These are phyloP conservation scores for Tapirus indicus DNA, from an alignment of 2,797 vertebrate species.

Conservation along the genomic window DNA sequence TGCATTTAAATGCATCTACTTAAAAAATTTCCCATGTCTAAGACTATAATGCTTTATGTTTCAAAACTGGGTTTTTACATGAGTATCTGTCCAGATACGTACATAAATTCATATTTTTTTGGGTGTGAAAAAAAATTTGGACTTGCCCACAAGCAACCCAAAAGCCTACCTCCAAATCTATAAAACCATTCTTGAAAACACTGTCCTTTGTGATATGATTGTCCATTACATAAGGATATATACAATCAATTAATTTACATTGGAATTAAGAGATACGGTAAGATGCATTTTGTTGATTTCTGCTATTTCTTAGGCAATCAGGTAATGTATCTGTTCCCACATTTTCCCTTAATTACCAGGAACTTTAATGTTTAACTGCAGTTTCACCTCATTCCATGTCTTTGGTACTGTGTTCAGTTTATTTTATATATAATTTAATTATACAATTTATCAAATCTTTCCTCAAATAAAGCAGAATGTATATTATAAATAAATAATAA, in stretches of 20 bases:
- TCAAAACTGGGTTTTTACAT: not conserved
- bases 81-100: not conserved
- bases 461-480: too few species aligned
- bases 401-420: too few species aligned
- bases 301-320: too few species aligned
- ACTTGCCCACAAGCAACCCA: not conserved
- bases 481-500: too few species aligned
- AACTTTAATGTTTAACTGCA: too few species aligned
- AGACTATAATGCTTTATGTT: not conserved
- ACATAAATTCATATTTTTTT: not conserved
- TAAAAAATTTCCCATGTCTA: not conserved
- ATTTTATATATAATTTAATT: too few species aligned
- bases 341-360: too few species aligned
- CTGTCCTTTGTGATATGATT: not conserved
- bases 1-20: not conserved
- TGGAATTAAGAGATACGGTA: conserved; percentile 17
- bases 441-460: too few species aligned
- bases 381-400: too few species aligned
- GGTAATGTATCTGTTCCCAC: too few species aligned
- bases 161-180: not conserved
- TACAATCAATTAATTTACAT: not conserved
- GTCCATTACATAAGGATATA: not conserved
- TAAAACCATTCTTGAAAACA: not conserved
- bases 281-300: too few species aligned
- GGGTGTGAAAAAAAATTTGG: not conserved